Percentiles rank a stretch among this genome's conserved stretches.
Evolutionary conservation across 1,140 invertebrate species (phyloP).

Genomic region (Eulimnadia texana): DNA sequence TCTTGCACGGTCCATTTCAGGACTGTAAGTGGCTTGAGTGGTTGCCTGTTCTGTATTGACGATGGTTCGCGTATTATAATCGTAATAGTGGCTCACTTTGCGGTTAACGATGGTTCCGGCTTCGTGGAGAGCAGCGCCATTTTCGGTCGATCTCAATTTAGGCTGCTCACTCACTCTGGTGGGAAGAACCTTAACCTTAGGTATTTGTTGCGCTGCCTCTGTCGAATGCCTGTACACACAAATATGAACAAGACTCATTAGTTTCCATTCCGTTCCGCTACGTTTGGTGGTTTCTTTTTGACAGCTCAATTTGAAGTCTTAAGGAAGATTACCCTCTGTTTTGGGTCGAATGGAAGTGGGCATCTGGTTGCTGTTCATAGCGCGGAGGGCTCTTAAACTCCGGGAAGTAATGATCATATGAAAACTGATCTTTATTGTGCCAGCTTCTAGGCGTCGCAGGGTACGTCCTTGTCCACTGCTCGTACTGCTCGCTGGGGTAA

Average conservation of each 20-base stretch:
- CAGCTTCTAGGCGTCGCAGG: background rate
- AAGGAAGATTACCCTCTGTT: no score
- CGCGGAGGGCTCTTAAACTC: background rate
- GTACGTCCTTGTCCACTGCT: background rate
- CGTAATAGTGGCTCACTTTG: background rate
- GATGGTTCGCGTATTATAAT: background rate
- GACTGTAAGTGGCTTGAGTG: background rate
- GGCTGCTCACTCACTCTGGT: background rate
- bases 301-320: no score
- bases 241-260: background rate
- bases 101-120: background rate
- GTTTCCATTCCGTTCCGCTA: background rate
- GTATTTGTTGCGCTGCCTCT: background rate
- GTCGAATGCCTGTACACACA: background rate
- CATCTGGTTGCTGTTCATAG: background rate
- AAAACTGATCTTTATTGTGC: background rate
- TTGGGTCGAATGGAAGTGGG: background rate
- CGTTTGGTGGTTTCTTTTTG: no score
- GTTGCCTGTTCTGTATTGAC: background rate
- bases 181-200: background rate
- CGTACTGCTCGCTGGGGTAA: background rate
- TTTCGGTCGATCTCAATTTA: slow-evolving; percentile 6
- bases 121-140: slow-evolving; percentile 3
- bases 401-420: background rate
- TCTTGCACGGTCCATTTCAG: no score